Base-by-base conservation (phyloP, 2,888 invertebrate species). In the Melanargia galathea region DNA sequence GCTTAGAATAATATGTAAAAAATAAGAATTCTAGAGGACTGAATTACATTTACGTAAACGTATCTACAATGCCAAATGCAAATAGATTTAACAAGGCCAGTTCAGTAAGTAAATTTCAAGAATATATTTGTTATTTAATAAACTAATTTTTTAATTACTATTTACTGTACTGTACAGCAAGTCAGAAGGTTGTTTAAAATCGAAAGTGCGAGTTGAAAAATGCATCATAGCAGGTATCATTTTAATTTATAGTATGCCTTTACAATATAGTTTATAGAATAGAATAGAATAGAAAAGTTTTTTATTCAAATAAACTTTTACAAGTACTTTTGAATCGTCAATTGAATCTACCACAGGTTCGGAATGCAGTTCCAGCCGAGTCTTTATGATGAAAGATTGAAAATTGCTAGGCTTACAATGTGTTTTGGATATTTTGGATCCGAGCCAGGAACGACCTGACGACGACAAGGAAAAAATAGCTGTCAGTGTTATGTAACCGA, bases 381-480 rank as follows among this genome's bases (percentile, higher is more conserved):
- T n/a, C n/a, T n/a, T n/a, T n/a, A 57, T 63, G 45, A 59, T 54
- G 48, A 49, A 66, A 57, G 51, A 56, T 58, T 63, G 65, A 64
- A 69, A 70, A 68, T 64, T 69, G 57, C 61, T 64, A 46, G 55
- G 46, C n/a, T n/a, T n/a, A n/a, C n/a, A n/a, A 49, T 51, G 60
- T 64, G 57, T 75, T 75, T 75, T 73, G 73, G 72, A 75, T 76
- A 77, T 83, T 84, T 89, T 90, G 90, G 84, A 69, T 70, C 68
- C 59, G 75, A 83, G 90, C 90, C 90, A 90, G 81, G 74, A 77
- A 60, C 73, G 80, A 83, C 81, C 82, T 76, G 83, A 84, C 83
- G 79, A 81, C 82, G 83, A 81, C 82, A 79, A 81, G 83, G 82
- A 86, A 89, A 89, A 89, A 90, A 89, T 88, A 87, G 82, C 81